phyloP scores from a whole-genome alignment of 2,113 vertebrate genomes.

The Paracanthobrama guichenoti region DNA sequence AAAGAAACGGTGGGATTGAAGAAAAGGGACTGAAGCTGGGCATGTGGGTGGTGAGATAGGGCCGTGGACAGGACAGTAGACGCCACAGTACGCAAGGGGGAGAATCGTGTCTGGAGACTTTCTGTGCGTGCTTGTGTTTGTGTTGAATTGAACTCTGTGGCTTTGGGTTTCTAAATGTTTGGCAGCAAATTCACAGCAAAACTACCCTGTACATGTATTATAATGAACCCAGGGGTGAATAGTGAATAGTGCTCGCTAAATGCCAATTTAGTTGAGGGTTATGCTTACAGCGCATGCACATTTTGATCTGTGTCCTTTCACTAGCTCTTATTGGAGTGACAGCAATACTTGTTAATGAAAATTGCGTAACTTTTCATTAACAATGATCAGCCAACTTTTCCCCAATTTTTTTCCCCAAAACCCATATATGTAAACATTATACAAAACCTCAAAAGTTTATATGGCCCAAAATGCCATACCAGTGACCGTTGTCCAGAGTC shows the following conservation, averaged over 20 bases:
- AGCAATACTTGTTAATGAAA: background rate
- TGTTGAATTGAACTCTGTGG: constrained; percentile 38
- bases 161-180: constrained; percentile 30
- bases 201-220: constrained; percentile 23
- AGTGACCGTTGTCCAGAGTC: too few species aligned
- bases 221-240: constrained; percentile 33
- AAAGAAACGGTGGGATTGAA: constrained; percentile 9
- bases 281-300: background rate
- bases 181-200: constrained; percentile 23
- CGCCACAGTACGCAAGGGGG: constrained; percentile 37
- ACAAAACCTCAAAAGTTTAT: too few species aligned
- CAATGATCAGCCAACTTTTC: background rate
- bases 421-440: background rate
- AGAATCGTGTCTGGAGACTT: constrained; percentile 33
- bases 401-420: background rate
- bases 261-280: background rate
- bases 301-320: background rate
- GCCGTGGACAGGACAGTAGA: constrained; percentile 55
- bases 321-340: background rate
- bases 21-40: background rate
- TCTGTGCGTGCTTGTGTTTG: constrained; percentile 30
- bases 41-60: constrained; percentile 52
- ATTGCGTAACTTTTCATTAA: too few species aligned
- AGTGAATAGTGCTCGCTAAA: constrained; percentile 17
- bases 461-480: background rate